Evolutionary conservation across 2,113 vertebrate genomes (phyloP), one percentile per base, ranked within the genome.

Genomic region (Dunckerocampus dactyliophorus): DNA sequence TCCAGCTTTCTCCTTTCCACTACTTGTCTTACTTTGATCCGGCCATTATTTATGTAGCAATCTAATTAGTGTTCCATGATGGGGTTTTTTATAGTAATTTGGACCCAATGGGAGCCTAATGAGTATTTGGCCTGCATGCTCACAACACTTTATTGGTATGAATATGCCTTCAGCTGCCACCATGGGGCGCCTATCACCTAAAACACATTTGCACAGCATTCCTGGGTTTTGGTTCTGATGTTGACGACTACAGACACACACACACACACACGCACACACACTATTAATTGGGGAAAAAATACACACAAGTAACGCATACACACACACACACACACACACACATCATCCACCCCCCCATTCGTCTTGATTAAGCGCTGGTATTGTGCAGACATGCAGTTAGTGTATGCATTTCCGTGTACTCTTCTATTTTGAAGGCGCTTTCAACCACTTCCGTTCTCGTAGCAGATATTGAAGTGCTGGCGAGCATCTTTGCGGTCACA

Each of bases 371-470:
- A 28, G n/a, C n/a, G n/a, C n/a, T 28, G 5, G 3, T 5, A 28
- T 3, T 28, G 24, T 28, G 24, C 24, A 28, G 24, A 28, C 24
- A 28, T 28, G 31, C 7, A 34, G 31, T 34, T 34, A 34, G 15
- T 47, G 15, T 47, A 19, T 47, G 5, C 8, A 10, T 47, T 17
- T 47, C 17, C n/a, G 47, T 7, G 8, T 47, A 14, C 3, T 13
- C 39, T 46, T 68, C 86, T 84, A 82, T 66, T 75, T 63, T 84
- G 85, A 82, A 82, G 42, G 16, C 20, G 5, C 4, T 13, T 3
- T 0, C 0, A 0, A 2, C 5, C 2, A 6, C 1, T 28, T 77
- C 53, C 11, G 19, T 56, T 56, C 13, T 15, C 37, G 4, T 4
- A 15, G 76, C 80, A 63, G 69, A 66, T 39, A 0, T 3, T 7